A percentile compares a stretch with the other conserved stretches of the same genome.
Evolutionary conservation across 2,888 invertebrate genomes (phyloP).

Genomic region (Liodrosophila aerea): DNA sequence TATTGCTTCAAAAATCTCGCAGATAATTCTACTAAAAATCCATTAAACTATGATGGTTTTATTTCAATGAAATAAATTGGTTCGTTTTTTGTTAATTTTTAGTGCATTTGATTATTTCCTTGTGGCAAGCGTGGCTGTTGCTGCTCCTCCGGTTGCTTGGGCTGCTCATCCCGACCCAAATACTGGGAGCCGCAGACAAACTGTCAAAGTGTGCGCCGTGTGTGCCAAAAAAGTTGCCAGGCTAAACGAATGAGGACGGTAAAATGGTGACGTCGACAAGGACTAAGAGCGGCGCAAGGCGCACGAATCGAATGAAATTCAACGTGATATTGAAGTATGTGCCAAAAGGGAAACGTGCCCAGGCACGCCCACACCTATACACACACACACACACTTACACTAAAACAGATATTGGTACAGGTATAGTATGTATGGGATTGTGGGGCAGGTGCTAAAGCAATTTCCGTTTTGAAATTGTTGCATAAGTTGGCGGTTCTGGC

Average conservation of each 20-base stretch:
- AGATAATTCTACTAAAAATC: too few relatives aligned
- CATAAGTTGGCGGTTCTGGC: constrained; percentile 71
- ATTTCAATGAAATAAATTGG: too few relatives aligned
- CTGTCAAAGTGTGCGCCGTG: constrained; percentile 67
- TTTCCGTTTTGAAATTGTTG: constrained; percentile 78
- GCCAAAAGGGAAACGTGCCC: constrained; percentile 74
- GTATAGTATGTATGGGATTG: constrained; percentile 17
- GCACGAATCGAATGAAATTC: constrained; percentile 74
- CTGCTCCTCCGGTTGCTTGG: constrained; percentile 3
- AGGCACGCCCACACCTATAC: constrained; percentile 24
- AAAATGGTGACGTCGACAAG: constrained; percentile 57
- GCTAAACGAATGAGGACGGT: constrained; percentile 64
- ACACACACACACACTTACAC: constrained; percentile 15
- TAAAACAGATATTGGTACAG: constrained; percentile 16
- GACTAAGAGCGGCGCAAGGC: constrained; percentile 28
- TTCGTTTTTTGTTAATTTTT: too few relatives aligned
- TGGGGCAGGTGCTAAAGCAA: constrained; percentile 79
- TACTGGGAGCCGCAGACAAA: constrained; percentile 60
- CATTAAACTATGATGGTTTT: too few relatives aligned
- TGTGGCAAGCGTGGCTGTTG: not conserved
- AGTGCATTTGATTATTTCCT: too few relatives aligned
- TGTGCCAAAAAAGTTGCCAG: constrained; percentile 75
- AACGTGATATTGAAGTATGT: constrained; percentile 78
- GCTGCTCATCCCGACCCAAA: constrained; percentile 24
- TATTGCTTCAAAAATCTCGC: too few relatives aligned